These are phyloP conservation scores for Macroramphosus scolopax DNA, from an alignment of 2,797 vertebrate genomes.

Conservation along the genomic window DNA sequence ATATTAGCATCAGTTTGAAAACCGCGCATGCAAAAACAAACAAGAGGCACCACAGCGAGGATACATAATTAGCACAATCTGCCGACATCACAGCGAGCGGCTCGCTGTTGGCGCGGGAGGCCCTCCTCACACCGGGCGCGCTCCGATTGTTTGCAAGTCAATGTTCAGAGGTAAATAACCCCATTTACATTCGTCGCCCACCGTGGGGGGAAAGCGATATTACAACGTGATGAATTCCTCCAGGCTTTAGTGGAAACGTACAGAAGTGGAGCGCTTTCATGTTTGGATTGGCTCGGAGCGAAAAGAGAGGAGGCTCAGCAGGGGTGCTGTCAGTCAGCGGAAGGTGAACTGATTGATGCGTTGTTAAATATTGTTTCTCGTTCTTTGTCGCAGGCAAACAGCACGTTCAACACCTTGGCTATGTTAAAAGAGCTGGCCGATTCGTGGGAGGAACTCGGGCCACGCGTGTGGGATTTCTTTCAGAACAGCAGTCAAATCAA, in stretches of 20 bases:
- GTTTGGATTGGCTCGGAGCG: conserved; percentile 25
- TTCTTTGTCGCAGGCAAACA: conserved; percentile 82
- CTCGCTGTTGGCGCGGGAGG: conserved; percentile 27
- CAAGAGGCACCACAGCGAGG: conserved; percentile 26
- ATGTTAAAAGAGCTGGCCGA: conserved; percentile 83
- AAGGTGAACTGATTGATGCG: conserved; percentile 12
- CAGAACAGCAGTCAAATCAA: conserved; percentile 84
- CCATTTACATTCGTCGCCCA: conserved; percentile 59
- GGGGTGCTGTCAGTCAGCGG: conserved; percentile 2
- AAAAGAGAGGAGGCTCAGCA: conserved; percentile 21
- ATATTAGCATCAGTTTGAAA: conserved; percentile 55
- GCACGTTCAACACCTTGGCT: conserved; percentile 86
- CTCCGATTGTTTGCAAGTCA: conserved; percentile 63
- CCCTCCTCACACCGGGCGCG: conserved; percentile 34
- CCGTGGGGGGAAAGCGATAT: conserved; percentile 21
- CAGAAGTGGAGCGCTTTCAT: conserved; percentile 35
- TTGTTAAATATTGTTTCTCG: conserved; percentile 2
- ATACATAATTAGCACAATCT: conserved; percentile 48
- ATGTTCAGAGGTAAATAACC: conserved; percentile 61
- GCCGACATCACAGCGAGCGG: conserved; percentile 50
- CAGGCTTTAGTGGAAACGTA: conserved; percentile 41
- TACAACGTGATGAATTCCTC: conserved; percentile 47
- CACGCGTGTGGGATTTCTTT: conserved; percentile 84
- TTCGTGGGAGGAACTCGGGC: conserved; percentile 86
- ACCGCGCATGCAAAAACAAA: conserved; percentile 58